Conservation (phyloP, 1,140 invertebrate species). For the Drosophila azteca region DNA sequence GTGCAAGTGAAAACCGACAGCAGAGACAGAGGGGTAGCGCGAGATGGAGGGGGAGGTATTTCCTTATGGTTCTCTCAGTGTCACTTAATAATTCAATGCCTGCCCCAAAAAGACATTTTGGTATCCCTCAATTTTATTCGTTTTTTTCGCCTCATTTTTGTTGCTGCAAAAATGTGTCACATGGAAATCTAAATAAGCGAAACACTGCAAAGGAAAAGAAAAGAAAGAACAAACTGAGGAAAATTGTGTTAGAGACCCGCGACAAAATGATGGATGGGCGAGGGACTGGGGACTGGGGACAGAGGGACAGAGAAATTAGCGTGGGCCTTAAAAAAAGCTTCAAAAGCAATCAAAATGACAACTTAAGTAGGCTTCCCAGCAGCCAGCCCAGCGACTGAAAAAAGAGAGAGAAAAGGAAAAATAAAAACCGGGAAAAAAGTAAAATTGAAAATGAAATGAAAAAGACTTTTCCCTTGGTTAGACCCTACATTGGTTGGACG, state of each 20-base stretch:
- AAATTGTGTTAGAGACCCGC: slow-evolving; percentile 67
- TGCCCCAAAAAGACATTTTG: slow-evolving; percentile 33
- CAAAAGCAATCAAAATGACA: slow-evolving; percentile 82
- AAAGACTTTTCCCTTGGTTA: neutral
- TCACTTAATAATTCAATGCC: slow-evolving; percentile 75
- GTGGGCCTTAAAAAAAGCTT: slow-evolving; percentile 69
- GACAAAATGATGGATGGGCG: slow-evolving; percentile 70
- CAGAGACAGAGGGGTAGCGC: too few relatives aligned
- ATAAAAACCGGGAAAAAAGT: slow-evolving; percentile 19
- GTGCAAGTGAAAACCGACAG: slow-evolving; percentile 48
- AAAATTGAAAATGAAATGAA: slow-evolving; percentile 30
- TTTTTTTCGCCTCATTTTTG: slow-evolving; percentile 33
- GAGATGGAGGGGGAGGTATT: neutral
- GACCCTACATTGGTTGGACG: too few relatives aligned
- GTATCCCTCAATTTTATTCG: slow-evolving; percentile 34
- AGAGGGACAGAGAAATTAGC: slow-evolving; percentile 58
- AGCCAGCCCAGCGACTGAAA: slow-evolving; percentile 18
- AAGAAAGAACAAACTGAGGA: slow-evolving; percentile 47
- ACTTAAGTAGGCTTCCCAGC: slow-evolving; percentile 75
- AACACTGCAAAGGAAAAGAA: slow-evolving; percentile 6
- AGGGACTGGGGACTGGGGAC: neutral
- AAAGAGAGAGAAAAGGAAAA: slow-evolving; percentile 21
- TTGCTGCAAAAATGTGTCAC: slow-evolving; percentile 52
- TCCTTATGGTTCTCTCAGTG: slow-evolving; percentile 42
- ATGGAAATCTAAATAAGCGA: slow-evolving; percentile 61